Conservation (phyloP, 2,888 invertebrate genomes). For the Sinodicranocentrus sp. region DNA sequence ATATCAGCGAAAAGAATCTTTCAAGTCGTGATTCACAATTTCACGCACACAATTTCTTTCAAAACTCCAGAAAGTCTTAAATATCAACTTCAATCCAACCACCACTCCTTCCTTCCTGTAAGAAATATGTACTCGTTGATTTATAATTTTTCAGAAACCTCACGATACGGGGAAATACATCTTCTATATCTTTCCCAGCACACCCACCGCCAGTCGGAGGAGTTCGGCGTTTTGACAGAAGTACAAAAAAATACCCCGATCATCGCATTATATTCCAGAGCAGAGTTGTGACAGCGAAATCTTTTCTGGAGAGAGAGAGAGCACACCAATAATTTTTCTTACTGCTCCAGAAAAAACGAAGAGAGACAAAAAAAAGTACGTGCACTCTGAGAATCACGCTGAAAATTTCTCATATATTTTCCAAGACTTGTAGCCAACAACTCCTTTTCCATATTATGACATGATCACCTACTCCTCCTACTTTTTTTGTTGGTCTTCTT, state of each 20-base stretch:
- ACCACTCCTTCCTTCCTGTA: too few species aligned
- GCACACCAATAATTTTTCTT: conserved; percentile 22
- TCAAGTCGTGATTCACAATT: too few species aligned
- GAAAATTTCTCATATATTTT: background rate
- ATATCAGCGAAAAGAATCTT: too few species aligned
- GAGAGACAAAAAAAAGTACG: conserved; percentile 14
- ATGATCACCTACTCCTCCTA: conserved; percentile 67
- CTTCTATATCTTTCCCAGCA: background rate
- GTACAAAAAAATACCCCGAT: too few species aligned
- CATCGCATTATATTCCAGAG: too few species aligned
- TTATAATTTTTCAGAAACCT: conserved; percentile 8
- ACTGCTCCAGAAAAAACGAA: conserved; percentile 22
- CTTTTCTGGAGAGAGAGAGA: too few species aligned
- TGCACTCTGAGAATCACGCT: background rate
- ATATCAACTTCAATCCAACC: too few species aligned
- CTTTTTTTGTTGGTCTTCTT: conserved; percentile 29
- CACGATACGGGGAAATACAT: background rate
- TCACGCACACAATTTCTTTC: too few species aligned
- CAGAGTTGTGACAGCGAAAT: too few species aligned
- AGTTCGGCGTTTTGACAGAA: conserved; percentile 10
- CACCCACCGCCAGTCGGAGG: background rate
- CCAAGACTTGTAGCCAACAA: background rate
- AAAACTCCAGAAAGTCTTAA: too few species aligned
- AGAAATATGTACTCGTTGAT: background rate
- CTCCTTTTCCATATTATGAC: conserved; percentile 49